Evolutionary conservation across 2,888 invertebrate genomes (phyloP).

Genomic region (Zelleria hepariella): DNA sequence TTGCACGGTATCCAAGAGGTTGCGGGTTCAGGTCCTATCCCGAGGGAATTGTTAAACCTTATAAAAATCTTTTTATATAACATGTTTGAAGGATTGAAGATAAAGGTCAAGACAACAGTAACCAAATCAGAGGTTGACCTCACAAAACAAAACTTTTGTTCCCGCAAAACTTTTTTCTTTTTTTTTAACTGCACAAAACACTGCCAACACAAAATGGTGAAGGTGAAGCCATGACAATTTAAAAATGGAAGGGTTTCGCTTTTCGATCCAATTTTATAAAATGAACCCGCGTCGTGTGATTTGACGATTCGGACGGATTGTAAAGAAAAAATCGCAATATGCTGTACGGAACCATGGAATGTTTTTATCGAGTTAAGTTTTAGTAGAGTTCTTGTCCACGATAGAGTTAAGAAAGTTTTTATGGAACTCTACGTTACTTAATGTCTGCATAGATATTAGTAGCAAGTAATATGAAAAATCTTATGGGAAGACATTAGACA

Average conservation of each 20-base stretch:
- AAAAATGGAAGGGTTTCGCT: slow-evolving; percentile 67
- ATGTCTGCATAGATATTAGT: no score
- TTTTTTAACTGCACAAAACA: neutral
- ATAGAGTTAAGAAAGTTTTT: no score
- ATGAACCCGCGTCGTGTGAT: slow-evolving; percentile 61
- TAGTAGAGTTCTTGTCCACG: no score
- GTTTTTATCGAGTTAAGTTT: slow-evolving; percentile 17
- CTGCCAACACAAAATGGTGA: slow-evolving; percentile 34
- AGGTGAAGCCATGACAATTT: slow-evolving; percentile 63
- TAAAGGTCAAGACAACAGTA: neutral
- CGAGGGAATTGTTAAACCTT: no score
- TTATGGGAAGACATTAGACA: no score
- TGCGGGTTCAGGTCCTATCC: no score
- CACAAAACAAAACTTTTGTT: no score
- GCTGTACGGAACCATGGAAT: slow-evolving; percentile 37
- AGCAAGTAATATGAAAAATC: no score
- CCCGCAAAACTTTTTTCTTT: neutral
- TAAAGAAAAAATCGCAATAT: slow-evolving; percentile 47
- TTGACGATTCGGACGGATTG: slow-evolving; percentile 63
- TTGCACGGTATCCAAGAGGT: no score
- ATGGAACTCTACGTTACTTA: no score
- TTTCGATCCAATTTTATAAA: slow-evolving; percentile 66
- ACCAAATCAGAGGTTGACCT: no score
- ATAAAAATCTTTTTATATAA: neutral
- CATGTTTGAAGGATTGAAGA: neutral